Conservation (phyloP, 2,113 vertebrate species). For the Pelobates fuscus region DNA sequence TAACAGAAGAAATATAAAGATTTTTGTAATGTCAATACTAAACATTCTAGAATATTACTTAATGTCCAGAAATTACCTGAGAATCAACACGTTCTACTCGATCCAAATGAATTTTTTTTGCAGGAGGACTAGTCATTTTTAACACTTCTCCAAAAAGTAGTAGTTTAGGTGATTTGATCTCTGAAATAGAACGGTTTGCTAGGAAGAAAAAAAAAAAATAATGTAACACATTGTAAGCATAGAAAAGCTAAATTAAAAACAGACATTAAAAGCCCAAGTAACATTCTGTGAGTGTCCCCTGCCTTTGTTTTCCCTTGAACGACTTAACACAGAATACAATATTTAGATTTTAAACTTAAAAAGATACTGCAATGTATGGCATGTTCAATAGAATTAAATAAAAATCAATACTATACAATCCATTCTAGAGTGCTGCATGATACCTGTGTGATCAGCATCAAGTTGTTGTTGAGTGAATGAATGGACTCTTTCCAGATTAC, state of each 20-base stretch:
- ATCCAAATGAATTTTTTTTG: slow-evolving; percentile 43
- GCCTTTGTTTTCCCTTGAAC: too few relatives aligned
- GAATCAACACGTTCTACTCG: slow-evolving; percentile 62
- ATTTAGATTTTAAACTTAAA: too few relatives aligned
- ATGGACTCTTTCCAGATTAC: slow-evolving; percentile 68
- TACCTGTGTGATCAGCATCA: background rate
- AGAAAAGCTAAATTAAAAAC: too few relatives aligned
- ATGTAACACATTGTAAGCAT: too few relatives aligned
- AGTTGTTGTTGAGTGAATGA: slow-evolving; percentile 52
- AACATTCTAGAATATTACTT: too few relatives aligned
- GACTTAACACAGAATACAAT: too few relatives aligned
- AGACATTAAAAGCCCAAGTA: background rate
- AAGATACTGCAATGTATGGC: too few relatives aligned
- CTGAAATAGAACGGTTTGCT: slow-evolving; percentile 55
- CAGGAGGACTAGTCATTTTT: slow-evolving; percentile 48
- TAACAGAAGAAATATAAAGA: background rate
- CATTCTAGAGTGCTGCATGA: too few relatives aligned
- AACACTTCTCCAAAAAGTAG: slow-evolving; percentile 86
- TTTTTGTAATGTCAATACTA: too few relatives aligned
- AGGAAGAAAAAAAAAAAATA: slow-evolving; percentile 42
- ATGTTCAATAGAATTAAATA: too few relatives aligned
- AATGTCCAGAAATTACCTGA: slow-evolving; percentile 68
- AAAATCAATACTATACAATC: too few relatives aligned
- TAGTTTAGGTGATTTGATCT: slow-evolving; percentile 75
- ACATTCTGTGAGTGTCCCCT: background rate